These are phyloP conservation scores for Zoanthus sociatus DNA, from an alignment of 92 coral and sea anemone genomes.

Conservation along the genomic window DNA sequence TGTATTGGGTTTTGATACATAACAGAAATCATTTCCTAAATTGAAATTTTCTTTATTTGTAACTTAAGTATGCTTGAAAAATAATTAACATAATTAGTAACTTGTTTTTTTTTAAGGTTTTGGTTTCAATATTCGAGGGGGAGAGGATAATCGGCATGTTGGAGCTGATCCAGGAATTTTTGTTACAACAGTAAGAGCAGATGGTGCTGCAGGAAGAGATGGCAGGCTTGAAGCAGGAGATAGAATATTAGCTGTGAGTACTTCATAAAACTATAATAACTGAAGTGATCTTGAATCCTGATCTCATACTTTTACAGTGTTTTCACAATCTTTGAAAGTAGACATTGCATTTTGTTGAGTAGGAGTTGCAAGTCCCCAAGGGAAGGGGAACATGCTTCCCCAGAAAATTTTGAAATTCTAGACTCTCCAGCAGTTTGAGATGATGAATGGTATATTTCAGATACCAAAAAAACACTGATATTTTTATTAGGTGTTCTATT, in stretches of 20 bases:
- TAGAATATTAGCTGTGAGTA: constrained; percentile 92
- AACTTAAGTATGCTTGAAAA: too few species aligned
- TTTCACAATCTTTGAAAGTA: neutral
- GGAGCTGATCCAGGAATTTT: constrained; percentile 96
- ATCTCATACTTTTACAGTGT: neutral
- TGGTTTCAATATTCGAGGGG: constrained; percentile 96
- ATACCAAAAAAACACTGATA: too few species aligned
- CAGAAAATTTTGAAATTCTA: too few species aligned
- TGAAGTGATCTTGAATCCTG: neutral
- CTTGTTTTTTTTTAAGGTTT: constrained; percentile 58
- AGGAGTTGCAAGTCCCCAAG: too few species aligned
- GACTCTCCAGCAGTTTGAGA: too few species aligned
- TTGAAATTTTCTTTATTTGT: too few species aligned
- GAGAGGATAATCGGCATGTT: constrained; percentile 93
- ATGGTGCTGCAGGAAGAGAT: constrained; percentile 88
- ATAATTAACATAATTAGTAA: neutral
- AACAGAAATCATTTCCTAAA: too few species aligned
- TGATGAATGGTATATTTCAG: too few species aligned
- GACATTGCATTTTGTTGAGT: neutral
- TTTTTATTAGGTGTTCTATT: too few species aligned
- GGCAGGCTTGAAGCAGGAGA: constrained; percentile 93
- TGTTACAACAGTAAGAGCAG: constrained; percentile 85
- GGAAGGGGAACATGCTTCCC: too few species aligned
- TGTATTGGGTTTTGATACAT: too few species aligned
- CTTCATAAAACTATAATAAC: neutral